phyloP scores from a whole-genome alignment of 1,140 invertebrate genomes.

The Pristionchus pacificus region DNA sequence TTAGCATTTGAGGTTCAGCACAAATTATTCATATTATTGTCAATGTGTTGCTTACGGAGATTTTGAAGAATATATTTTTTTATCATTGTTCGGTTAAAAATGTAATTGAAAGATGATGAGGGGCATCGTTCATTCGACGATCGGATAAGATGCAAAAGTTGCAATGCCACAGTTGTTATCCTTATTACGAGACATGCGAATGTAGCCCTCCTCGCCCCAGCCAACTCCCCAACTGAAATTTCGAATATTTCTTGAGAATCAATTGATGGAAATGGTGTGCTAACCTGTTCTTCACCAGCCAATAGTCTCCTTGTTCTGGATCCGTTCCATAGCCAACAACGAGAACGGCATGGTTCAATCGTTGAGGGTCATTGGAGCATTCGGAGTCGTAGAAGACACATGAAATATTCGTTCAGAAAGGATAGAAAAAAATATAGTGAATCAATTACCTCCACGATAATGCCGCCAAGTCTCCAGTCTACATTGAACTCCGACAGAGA shows the following conservation, averaged over 20 bases:
- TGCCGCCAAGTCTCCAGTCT: constrained; percentile 72
- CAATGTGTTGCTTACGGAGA: too few species aligned
- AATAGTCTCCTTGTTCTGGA: constrained; percentile 68
- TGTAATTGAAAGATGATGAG: too few species aligned
- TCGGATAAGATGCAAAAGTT: constrained; percentile 60
- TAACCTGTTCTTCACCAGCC: constrained; percentile 85
- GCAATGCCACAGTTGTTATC: constrained; percentile 64
- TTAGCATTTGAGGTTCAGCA: too few species aligned
- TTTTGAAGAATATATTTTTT: too few species aligned
- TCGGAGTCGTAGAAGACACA: constrained; percentile 69
- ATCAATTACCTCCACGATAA: constrained; percentile 64
- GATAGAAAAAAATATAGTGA: too few species aligned
- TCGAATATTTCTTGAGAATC: too few species aligned
- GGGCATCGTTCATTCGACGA: constrained; percentile 58
- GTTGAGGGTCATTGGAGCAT: constrained; percentile 69
- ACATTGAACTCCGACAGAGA: constrained; percentile 84
- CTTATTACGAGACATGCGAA: constrained; percentile 62
- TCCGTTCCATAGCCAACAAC: constrained; percentile 76
- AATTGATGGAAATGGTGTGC: too few species aligned
- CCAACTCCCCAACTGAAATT: constrained; percentile 55
- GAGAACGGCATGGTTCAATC: constrained; percentile 82
- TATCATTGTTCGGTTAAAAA: too few species aligned
- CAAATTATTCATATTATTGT: too few species aligned
- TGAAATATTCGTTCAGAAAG: constrained; percentile 8
- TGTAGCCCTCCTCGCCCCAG: constrained; percentile 65